Evolutionary conservation across 2,113 vertebrate species (phyloP).

Genomic region (Malurus melanocephalus): DNA sequence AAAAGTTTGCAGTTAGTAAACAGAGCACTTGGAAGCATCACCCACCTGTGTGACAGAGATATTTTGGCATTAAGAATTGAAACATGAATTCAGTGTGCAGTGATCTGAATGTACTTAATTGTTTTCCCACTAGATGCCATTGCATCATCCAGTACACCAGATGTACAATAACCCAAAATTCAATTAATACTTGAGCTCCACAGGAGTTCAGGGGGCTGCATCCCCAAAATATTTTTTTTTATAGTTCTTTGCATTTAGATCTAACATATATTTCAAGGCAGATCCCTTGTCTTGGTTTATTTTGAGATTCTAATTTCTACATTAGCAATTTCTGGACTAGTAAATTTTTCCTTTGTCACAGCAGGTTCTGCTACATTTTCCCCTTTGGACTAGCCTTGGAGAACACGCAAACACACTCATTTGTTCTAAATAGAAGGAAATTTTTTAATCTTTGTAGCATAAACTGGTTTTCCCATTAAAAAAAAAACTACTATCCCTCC

Average conservation of each 20-base stretch:
- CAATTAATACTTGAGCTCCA: fast-evolving
- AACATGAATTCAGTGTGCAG: neutral
- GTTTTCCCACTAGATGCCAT: neutral
- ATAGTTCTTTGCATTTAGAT: neutral
- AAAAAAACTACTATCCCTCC: neutral
- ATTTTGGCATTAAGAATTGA: neutral
- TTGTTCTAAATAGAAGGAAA: neutral
- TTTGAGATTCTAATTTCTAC: neutral
- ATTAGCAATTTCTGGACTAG: neutral
- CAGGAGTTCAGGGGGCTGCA: neutral
- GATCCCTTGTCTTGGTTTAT: neutral
- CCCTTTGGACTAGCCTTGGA: neutral
- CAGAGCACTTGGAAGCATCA: neutral
- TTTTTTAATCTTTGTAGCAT: neutral
- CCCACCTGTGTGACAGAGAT: neutral
- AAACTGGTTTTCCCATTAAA: neutral
- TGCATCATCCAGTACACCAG: neutral
- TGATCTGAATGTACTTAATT: neutral
- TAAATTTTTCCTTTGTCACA: neutral
- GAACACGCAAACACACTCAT: neutral
- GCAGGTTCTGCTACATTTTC: neutral
- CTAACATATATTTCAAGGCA: neutral
- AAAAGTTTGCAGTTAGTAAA: neutral
- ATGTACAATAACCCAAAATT: neutral
- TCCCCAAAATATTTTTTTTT: neutral